Evolutionary conservation across 2,797 vertebrate genomes (phyloP).

Genomic region (Squalus acanthias): DNA sequence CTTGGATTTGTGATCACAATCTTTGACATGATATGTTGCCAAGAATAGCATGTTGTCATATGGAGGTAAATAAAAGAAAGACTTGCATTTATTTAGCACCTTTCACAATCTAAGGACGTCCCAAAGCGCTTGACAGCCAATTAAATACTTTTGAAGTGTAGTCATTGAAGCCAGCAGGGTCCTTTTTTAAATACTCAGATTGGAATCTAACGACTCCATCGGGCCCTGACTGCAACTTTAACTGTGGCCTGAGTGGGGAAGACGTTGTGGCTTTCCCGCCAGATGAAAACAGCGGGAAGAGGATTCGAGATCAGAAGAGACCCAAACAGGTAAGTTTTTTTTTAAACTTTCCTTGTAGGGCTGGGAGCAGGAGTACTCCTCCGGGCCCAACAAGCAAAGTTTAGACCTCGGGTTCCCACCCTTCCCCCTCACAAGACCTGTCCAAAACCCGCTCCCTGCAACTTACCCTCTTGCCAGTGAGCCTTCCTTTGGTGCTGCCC

Average conservation of each 20-base stretch:
- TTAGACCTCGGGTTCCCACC: too few species aligned
- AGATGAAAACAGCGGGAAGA: background rate
- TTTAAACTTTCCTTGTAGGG: background rate
- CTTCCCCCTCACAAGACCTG: too few species aligned
- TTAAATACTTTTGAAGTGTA: too few species aligned
- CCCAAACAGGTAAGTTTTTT: too few species aligned
- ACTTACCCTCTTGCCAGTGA: too few species aligned
- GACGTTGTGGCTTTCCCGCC: background rate
- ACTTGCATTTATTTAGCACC: background rate
- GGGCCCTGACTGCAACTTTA: background rate
- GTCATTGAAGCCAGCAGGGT: too few species aligned
- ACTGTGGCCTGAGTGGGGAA: background rate
- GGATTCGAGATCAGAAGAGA: background rate
- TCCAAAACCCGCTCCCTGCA: too few species aligned
- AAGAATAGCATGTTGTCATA: background rate
- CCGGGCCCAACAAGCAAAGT: background rate
- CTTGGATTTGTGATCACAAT: background rate
- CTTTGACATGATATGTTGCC: background rate
- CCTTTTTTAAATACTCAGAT: background rate
- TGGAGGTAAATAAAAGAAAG: background rate
- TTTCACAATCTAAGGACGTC: too few species aligned
- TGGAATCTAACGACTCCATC: background rate
- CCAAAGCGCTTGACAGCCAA: too few species aligned
- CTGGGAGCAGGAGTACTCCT: too few species aligned
- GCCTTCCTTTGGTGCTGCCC: too few species aligned